Base-by-base conservation (phyloP, 2,797 vertebrate species). In the Lemur catta region DNA sequence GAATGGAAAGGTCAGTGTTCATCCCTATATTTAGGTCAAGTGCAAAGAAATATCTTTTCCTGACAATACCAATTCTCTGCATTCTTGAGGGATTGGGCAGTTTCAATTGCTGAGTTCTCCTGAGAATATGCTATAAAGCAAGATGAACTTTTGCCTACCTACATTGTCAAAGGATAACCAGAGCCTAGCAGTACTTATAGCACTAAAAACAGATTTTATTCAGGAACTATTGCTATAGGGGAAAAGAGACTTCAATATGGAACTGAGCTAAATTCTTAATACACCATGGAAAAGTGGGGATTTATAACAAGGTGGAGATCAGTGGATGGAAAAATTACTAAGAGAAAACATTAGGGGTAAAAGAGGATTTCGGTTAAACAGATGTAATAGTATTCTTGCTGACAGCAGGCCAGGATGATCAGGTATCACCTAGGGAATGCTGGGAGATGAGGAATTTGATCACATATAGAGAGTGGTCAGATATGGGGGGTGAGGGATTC, bases 111-210 rank as follows among this genome's bases (percentile, higher is more conserved):
- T 94, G 57, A 50, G 59, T 13, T 88, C 76, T 89, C 55, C 30
- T 57, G 33, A 95, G 95, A 88, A 92, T 89, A 55, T 78, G 20
- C 28, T 63, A 0, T 26, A 71, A 95, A 90, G 72, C 67, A 95
- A 96, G 92, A 91, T 17, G 5, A 7, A 55, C 65, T 94, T 96
- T 91, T 95, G 17, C 92, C 85, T 92, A 11, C 84, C 96, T 84
- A 90, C 59, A 41, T 22, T 63, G 38, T 63, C 63, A 88, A 41
- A 75, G 69, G 63, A 67, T 78, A 78, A 18, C 2, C 20, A 84
- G 71, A 94, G 41, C 71, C n/a, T 24, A 59, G 14, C 61, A n/a
- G 35, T 88, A 55, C 35, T 85, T 63, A 79, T 88, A 71, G 52
- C 35, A 91, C 12, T 82, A 57, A 82, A 88, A 76, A 52, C 41